A percentile compares a stretch with the other conserved stretches of the same genome.
Evolutionary conservation across 2,888 invertebrate species (phyloP).

Genomic region (Drosophila maculinotata): DNA sequence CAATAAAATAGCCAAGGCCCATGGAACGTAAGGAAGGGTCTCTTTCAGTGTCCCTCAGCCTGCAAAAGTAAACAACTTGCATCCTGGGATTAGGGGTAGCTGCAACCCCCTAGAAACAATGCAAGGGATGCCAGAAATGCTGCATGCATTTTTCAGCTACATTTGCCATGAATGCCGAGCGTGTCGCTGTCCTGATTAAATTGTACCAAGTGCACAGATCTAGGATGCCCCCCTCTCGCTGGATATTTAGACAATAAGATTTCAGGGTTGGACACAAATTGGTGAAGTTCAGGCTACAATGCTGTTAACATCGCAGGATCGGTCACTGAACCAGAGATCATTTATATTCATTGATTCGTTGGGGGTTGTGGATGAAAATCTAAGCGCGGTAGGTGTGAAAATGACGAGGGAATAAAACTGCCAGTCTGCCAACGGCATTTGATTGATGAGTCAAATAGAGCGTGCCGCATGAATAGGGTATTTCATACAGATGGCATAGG

Average conservation of each 20-base stretch:
- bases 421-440: slow-evolving; percentile 49
- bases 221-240: slow-evolving; percentile 15
- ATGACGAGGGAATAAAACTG: slow-evolving; percentile 60
- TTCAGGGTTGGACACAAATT: slow-evolving; percentile 55
- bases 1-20: slow-evolving; percentile 64
- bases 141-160: slow-evolving; percentile 46
- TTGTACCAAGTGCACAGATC: slow-evolving; percentile 66
- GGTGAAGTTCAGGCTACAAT: slow-evolving; percentile 40
- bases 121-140: slow-evolving; percentile 32
- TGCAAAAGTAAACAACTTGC: slow-evolving; percentile 58
- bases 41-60: slow-evolving; percentile 21
- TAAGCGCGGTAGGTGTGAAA: slow-evolving; percentile 64
- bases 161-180: slow-evolving; percentile 39
- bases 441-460: slow-evolving; percentile 74
- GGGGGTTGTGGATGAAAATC: slow-evolving; percentile 33
- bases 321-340: slow-evolving; percentile 65
- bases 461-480: slow-evolving; percentile 71
- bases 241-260: slow-evolving; percentile 50
- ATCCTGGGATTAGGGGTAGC: slow-evolving; percentile 58
- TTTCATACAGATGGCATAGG: slow-evolving; percentile 46
- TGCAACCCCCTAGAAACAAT: slow-evolving; percentile 25
- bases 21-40: slow-evolving; percentile 25
- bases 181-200: slow-evolving; percentile 65
- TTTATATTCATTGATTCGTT: slow-evolving; percentile 70
- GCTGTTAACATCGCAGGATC: slow-evolving; percentile 57